Evolutionary conservation across 2,113 vertebrate species (phyloP).

Genomic region (Orientallactaga bullata): DNA sequence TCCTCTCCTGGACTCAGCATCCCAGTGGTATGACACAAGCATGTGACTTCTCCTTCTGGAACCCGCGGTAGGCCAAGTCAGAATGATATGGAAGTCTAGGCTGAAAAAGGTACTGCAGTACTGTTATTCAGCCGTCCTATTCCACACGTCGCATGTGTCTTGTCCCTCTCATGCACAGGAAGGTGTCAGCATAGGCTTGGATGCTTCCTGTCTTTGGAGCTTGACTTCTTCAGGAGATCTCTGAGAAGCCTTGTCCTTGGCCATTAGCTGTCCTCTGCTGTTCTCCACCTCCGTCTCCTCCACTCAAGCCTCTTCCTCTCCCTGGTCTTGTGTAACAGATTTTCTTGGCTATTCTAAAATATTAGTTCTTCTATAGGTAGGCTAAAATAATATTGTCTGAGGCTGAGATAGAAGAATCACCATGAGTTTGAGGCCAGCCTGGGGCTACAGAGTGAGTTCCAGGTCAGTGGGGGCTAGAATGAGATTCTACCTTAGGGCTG

Average conservation of each 20-base stretch:
- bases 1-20: background rate
- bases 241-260: background rate
- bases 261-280: background rate
- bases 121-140: background rate
- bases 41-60: fast-evolving
- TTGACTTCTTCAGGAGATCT: background rate
- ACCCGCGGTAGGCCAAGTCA: background rate
- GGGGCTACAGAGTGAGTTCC: too few species aligned
- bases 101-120: background rate
- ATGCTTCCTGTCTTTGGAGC: background rate
- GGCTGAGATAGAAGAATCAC: conserved; percentile 12
- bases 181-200: background rate
- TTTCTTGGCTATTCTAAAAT: background rate
- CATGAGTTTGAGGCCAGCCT: too few species aligned
- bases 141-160: background rate
- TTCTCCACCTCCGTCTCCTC: background rate
- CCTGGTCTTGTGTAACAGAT: too few species aligned
- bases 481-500: too few species aligned
- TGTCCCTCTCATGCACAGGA: background rate
- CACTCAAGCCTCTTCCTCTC: background rate
- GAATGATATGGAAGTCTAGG: background rate
- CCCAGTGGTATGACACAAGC: background rate
- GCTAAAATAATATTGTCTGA: background rate
- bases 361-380: background rate
- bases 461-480: too few species aligned